phyloP scores from a whole-genome alignment of 2,797 vertebrate species.

The Parauchenoglanis ngamensis region DNA sequence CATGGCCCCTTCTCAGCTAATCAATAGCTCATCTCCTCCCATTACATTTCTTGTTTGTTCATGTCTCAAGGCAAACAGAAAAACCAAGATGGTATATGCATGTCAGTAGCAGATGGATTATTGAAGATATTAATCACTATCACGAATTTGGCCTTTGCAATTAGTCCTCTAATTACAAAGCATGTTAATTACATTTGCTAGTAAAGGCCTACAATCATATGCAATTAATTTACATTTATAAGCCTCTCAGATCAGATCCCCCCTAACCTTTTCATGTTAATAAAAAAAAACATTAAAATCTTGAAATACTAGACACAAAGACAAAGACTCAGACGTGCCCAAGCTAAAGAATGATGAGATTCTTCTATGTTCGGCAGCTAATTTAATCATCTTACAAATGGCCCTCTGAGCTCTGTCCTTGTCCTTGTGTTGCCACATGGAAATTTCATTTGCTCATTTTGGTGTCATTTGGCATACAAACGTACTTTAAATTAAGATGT shows the following conservation, averaged over 20 bases:
- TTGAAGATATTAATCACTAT: conserved; percentile 21
- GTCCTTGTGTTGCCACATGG: not conserved
- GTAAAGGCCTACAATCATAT: not conserved
- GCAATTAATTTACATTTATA: not conserved
- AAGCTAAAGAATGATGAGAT: not conserved
- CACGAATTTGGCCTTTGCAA: conserved; percentile 20
- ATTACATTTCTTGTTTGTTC: conserved; percentile 33
- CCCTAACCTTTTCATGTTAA: not conserved
- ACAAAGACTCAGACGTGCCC: not conserved
- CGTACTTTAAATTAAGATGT: not conserved
- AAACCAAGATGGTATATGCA: not conserved
- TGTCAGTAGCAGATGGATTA: conserved; percentile 22
- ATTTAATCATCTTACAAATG: not conserved
- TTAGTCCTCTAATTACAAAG: conserved; percentile 14
- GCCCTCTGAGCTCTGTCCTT: not conserved
- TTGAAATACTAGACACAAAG: not conserved
- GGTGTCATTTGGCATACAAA: not conserved
- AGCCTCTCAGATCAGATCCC: not conserved
- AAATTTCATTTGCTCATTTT: conserved; percentile 15
- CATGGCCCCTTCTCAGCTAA: conserved; percentile 28
- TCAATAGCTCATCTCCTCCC: conserved; percentile 33
- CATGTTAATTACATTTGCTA: not conserved
- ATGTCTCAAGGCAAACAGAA: conserved; percentile 19
- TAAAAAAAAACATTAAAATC: not conserved
- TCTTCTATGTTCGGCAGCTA: not conserved